These are phyloP conservation scores for Regulus satrapa DNA, from an alignment of 2,113 vertebrate species.

Conservation along the genomic window DNA sequence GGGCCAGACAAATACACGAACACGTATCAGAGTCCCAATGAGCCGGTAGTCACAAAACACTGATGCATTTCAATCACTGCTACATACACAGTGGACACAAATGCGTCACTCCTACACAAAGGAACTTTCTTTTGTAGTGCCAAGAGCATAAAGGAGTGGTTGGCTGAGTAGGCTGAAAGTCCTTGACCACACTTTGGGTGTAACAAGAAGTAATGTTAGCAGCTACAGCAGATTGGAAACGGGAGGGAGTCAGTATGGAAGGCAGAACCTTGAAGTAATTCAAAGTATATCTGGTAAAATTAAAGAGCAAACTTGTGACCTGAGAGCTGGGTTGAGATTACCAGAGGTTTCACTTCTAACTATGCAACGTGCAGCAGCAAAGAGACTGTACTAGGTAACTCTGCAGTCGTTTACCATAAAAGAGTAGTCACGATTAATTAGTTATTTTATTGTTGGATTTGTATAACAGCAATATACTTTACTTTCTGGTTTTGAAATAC, in stretches of 20 bases:
- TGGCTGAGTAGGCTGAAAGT: not conserved
- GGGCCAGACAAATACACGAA: conserved; percentile 14
- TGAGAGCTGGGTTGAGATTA: not conserved
- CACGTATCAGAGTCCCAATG: not conserved
- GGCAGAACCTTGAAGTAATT: not conserved
- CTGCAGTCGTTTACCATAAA: not conserved
- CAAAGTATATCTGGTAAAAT: not conserved
- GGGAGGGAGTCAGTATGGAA: not conserved
- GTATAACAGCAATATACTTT: not conserved
- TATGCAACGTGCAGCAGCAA: fast-evolving
- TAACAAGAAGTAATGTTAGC: not conserved
- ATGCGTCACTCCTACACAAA: not conserved
- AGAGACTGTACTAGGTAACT: not conserved
- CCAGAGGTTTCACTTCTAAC: not conserved
- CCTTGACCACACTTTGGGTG: not conserved
- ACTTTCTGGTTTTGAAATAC: not conserved
- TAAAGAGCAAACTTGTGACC: not conserved
- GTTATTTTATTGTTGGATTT: not conserved
- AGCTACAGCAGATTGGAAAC: not conserved
- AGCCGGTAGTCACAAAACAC: not conserved
- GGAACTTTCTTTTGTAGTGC: not conserved
- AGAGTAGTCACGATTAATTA: not conserved
- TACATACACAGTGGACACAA: not conserved
- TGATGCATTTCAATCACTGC: not conserved
- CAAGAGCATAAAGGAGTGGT: not conserved